A percentile compares a stretch with the other conserved stretches of the same genome.
These are phyloP conservation scores for Lasioglossum vierecki DNA, from an alignment of 2,888 invertebrate species.

Conservation along the genomic window DNA sequence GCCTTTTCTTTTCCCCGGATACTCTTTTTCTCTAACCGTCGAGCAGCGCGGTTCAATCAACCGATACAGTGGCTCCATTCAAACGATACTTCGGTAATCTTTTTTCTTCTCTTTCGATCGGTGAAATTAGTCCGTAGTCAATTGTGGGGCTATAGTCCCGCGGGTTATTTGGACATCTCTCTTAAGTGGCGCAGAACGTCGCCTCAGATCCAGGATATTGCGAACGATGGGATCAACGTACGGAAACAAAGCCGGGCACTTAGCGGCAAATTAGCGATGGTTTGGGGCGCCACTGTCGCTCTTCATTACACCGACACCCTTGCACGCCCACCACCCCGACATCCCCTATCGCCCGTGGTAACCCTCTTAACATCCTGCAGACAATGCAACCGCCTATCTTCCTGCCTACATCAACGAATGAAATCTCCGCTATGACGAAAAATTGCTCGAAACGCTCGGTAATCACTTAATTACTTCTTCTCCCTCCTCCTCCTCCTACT, in stretches of 20 bases:
- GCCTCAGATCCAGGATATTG: constrained; percentile 75
- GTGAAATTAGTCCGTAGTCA: constrained; percentile 44
- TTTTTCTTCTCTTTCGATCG: background rate
- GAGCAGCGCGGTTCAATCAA: constrained; percentile 19
- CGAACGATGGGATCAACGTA: constrained; percentile 75
- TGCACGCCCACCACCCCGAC: constrained; percentile 37
- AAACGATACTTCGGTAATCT: constrained; percentile 16
- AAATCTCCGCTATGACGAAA: constrained; percentile 57
- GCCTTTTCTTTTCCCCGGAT: background rate
- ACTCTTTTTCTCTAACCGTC: background rate
- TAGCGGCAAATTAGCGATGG: constrained; percentile 77
- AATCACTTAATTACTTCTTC: constrained; percentile 49
- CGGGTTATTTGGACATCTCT: constrained; percentile 71
- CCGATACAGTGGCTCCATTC: constrained; percentile 19
- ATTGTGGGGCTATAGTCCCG: constrained; percentile 58
- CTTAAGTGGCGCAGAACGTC: constrained; percentile 66
- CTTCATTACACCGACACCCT: constrained; percentile 75
- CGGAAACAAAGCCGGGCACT: constrained; percentile 79
- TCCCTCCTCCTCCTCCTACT: background rate
- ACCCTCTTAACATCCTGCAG: constrained; percentile 67
- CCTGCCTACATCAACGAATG: constrained; percentile 57
- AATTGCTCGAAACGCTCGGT: constrained; percentile 34
- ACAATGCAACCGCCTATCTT: constrained; percentile 64
- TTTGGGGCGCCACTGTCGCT: constrained; percentile 74
- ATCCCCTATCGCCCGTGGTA: constrained; percentile 46